phyloP scores from a whole-genome alignment of 2,113 vertebrate genomes.

The Axis porcinus region DNA sequence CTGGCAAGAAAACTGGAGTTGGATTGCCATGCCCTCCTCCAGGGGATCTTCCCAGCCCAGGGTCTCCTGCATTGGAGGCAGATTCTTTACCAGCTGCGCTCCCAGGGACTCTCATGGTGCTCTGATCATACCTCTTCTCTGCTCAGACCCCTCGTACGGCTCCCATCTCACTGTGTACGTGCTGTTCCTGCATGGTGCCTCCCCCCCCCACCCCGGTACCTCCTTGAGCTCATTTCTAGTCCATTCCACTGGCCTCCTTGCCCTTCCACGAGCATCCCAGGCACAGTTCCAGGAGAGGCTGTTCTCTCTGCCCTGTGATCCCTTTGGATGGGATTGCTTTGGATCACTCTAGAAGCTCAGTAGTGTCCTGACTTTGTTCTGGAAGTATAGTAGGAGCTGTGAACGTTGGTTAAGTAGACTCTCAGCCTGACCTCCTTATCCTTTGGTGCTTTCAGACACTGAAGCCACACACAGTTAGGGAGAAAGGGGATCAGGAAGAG shows the following conservation, averaged over 20 bases:
- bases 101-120: neutral
- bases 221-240: neutral
- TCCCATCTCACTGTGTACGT: neutral
- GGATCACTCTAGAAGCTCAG: neutral
- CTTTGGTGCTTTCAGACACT: neutral
- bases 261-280: neutral
- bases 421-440: neutral
- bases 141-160: neutral
- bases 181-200: neutral
- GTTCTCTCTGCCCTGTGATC: neutral
- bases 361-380: neutral
- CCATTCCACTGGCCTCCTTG: neutral
- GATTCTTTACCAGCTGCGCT: neutral
- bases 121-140: neutral
- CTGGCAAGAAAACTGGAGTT: neutral
- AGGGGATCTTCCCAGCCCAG: neutral
- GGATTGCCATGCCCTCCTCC: neutral
- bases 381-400: neutral
- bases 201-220: neutral
- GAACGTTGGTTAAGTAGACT: neutral
- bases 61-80: accelerated
- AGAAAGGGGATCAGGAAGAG: neutral
- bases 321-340: neutral
- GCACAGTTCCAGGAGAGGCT: neutral
- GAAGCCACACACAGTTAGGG: neutral